phyloP scores from a whole-genome alignment of 37 sponge, comb jelly and placozoan genomes.

The Chondrilla cf. caribensis region DNA sequence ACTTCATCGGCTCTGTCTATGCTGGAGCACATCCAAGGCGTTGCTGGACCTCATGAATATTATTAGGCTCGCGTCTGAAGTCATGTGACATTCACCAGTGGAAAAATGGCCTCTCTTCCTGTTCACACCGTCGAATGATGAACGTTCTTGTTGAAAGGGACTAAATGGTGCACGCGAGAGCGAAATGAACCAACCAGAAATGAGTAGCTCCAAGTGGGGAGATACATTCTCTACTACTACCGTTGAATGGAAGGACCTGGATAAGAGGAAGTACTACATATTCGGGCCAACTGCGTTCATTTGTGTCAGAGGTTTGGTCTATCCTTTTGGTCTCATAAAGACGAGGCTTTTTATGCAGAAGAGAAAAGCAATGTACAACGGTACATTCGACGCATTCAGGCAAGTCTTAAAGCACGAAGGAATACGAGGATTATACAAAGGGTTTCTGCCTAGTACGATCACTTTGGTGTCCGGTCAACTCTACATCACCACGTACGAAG shows the following conservation, averaged over 20 bases:
- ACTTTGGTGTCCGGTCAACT: constrained; percentile 81
- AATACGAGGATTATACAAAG: constrained; percentile 86
- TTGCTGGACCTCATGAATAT: too few relatives aligned
- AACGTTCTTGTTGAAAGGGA: not conserved
- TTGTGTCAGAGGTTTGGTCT: constrained; percentile 70
- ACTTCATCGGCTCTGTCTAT: too few relatives aligned
- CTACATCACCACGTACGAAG: constrained; percentile 93
- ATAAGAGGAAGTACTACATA: constrained; percentile 78
- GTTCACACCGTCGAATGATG: not conserved
- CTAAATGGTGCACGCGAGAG: not conserved
- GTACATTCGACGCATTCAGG: constrained; percentile 86
- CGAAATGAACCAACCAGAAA: too few relatives aligned
- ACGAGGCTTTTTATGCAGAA: constrained; percentile 91
- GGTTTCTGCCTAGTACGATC: constrained; percentile 70
- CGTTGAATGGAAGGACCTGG: constrained; percentile 89
- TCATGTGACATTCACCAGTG: not conserved
- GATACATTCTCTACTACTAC: not conserved
- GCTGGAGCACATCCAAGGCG: too few relatives aligned
- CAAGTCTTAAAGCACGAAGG: constrained; percentile 79
- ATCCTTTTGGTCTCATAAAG: constrained; percentile 89
- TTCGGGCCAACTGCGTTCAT: constrained; percentile 79
- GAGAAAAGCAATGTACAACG: constrained; percentile 68
- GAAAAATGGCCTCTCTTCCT: constrained; percentile 1
- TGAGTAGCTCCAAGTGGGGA: too few relatives aligned
- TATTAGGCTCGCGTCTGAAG: not conserved